phyloP scores from a whole-genome alignment of 2,113 vertebrate species.

The Grantiella picta region DNA sequence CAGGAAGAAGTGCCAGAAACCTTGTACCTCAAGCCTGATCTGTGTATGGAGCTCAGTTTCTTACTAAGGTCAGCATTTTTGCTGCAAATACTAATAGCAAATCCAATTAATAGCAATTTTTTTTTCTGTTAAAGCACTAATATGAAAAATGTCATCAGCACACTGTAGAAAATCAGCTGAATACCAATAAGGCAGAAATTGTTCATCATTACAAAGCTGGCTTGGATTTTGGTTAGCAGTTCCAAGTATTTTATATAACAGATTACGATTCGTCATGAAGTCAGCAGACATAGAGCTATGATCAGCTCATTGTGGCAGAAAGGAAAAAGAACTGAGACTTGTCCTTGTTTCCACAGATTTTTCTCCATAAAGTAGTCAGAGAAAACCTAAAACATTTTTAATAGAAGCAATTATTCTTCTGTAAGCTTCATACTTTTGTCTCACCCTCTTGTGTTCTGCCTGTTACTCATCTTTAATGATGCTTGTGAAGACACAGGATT shows the following conservation, averaged over 20 bases:
- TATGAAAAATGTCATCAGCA: slow-evolving; percentile 6
- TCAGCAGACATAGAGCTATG: neutral
- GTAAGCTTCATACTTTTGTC: neutral
- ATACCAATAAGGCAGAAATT: slow-evolving; percentile 32
- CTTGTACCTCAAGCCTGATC: neutral
- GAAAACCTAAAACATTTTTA: slow-evolving; percentile 41
- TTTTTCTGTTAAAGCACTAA: neutral
- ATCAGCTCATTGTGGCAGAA: slow-evolving; percentile 19
- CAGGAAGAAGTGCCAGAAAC: neutral
- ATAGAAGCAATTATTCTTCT: slow-evolving; percentile 29
- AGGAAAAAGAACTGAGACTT: neutral
- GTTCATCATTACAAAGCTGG: slow-evolving; percentile 36
- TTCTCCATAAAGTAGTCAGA: slow-evolving; percentile 31
- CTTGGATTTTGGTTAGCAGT: slow-evolving; percentile 2
- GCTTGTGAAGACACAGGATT: neutral
- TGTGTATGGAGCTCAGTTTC: neutral
- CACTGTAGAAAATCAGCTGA: slow-evolving; percentile 9
- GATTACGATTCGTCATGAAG: slow-evolving; percentile 31
- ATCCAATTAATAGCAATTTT: neutral
- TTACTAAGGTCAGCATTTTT: neutral
- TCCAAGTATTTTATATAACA: slow-evolving; percentile 38
- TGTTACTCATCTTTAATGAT: slow-evolving; percentile 2
- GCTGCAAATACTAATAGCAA: neutral
- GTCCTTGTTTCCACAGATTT: slow-evolving; percentile 43
- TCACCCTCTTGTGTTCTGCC: neutral